phyloP scores from a whole-genome alignment of 2,888 invertebrate genomes.

The Acanthoscelides obtectus region DNA sequence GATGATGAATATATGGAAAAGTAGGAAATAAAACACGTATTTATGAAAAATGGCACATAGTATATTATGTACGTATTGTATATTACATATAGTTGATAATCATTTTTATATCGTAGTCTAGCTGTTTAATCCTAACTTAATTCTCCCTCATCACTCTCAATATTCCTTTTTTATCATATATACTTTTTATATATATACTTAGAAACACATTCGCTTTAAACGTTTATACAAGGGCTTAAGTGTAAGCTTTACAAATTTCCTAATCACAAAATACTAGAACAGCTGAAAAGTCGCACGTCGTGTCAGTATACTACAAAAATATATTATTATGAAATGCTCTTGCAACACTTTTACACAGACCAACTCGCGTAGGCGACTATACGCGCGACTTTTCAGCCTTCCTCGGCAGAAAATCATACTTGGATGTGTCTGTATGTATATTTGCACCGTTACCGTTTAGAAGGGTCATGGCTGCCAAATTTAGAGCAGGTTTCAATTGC shows the following conservation, averaged over 20 bases:
- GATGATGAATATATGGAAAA: too few species aligned
- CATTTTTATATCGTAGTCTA: slow-evolving; percentile 44
- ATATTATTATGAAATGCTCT: slow-evolving; percentile 40
- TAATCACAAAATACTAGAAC: slow-evolving; percentile 35
- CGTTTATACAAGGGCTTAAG: slow-evolving; percentile 43
- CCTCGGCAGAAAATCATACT: slow-evolving; percentile 18
- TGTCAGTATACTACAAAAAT: slow-evolving; percentile 43
- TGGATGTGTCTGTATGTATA: neutral
- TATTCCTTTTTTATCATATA: slow-evolving; percentile 44
- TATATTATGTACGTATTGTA: slow-evolving; percentile 52
- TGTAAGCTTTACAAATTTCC: slow-evolving; percentile 45
- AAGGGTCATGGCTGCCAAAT: slow-evolving; percentile 17
- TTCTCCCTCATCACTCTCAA: slow-evolving; percentile 45
- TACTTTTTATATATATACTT: slow-evolving; percentile 45
- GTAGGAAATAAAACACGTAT: slow-evolving; percentile 24
- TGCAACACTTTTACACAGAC: slow-evolving; percentile 40
- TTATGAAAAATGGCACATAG: slow-evolving; percentile 50
- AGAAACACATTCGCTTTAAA: slow-evolving; percentile 47
- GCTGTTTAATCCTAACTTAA: slow-evolving; percentile 47
- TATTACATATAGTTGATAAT: slow-evolving; percentile 51
- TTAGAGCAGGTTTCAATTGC: neutral
- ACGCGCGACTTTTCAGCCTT: slow-evolving; percentile 25
- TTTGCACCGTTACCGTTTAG: slow-evolving; percentile 27
- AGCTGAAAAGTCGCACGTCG: slow-evolving; percentile 32
- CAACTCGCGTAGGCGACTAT: slow-evolving; percentile 35